phyloP scores from a whole-genome alignment of 2,797 vertebrate species.

The Sarcoramphus papa region DNA sequence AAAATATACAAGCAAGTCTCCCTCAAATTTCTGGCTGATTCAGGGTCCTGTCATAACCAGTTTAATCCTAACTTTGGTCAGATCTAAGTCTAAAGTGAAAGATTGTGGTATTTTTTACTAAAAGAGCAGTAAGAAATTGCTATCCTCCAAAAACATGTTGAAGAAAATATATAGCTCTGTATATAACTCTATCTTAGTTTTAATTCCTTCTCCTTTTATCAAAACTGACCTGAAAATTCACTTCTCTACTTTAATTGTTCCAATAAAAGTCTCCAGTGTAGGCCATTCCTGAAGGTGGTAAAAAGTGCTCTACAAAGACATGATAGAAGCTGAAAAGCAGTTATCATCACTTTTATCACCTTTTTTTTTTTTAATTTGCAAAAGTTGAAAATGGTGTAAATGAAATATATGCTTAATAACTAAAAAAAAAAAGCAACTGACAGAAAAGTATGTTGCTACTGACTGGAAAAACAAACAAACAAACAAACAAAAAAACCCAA shows the following conservation, averaged over 20 bases:
- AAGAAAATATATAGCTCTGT: rapidly evolving
- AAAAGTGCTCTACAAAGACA: neutral
- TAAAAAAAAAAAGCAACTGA: neutral
- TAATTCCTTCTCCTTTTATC: neutral
- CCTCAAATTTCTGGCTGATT: neutral
- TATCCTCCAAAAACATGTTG: neutral
- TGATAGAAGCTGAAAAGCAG: neutral
- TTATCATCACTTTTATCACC: neutral
- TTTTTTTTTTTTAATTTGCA: neutral
- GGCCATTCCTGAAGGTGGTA: neutral
- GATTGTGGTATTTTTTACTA: neutral
- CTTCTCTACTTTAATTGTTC: neutral
- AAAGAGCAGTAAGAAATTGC: neutral
- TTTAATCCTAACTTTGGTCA: neutral
- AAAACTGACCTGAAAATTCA: neutral
- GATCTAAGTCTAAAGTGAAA: neutral
- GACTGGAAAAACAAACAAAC: neutral
- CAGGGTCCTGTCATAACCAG: neutral
- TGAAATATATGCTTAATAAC: neutral
- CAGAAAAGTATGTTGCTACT: neutral
- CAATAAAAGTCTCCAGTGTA: neutral
- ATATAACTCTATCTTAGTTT: neutral
- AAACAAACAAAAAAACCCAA: neutral
- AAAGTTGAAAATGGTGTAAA: neutral
- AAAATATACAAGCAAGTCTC: neutral